Conservation (phyloP, 2,113 vertebrate genomes). For the Halcyon malimbica region DNA sequence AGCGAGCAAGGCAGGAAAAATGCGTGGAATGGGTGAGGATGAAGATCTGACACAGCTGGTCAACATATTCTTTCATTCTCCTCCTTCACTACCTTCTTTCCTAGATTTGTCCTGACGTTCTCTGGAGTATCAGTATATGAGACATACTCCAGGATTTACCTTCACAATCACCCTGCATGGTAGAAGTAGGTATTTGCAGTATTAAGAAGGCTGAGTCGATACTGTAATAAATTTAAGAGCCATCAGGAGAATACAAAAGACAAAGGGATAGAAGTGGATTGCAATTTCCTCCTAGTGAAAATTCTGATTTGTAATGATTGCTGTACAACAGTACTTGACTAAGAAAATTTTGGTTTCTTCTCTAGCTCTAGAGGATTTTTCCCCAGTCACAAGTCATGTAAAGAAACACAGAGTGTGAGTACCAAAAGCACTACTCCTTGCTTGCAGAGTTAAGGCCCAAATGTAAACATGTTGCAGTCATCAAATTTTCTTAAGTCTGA, state of each 20-base stretch:
- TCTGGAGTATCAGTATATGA: neutral
- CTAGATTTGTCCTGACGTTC: neutral
- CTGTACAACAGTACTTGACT: neutral
- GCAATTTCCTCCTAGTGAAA: neutral
- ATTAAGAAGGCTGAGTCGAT: neutral
- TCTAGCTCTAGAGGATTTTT: neutral
- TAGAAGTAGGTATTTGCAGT: neutral
- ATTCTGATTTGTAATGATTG: neutral
- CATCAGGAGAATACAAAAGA: neutral
- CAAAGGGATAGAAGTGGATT: neutral
- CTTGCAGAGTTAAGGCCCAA: neutral
- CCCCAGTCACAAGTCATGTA: rapidly evolving
- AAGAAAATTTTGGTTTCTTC: neutral
- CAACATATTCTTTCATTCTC: neutral
- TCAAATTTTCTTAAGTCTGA: neutral
- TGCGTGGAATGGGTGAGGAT: neutral
- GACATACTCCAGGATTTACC: neutral
- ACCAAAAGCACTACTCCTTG: neutral
- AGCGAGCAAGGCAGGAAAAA: neutral
- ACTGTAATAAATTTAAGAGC: neutral
- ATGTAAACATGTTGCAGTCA: neutral
- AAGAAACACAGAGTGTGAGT: neutral
- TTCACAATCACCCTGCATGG: neutral
- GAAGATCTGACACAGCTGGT: neutral
- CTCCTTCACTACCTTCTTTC: neutral